A percentile compares a stretch with the other conserved stretches of the same genome.
These are phyloP conservation scores for Vespertilio murinus DNA, from an alignment of 2,797 vertebrate species.

Conservation along the genomic window DNA sequence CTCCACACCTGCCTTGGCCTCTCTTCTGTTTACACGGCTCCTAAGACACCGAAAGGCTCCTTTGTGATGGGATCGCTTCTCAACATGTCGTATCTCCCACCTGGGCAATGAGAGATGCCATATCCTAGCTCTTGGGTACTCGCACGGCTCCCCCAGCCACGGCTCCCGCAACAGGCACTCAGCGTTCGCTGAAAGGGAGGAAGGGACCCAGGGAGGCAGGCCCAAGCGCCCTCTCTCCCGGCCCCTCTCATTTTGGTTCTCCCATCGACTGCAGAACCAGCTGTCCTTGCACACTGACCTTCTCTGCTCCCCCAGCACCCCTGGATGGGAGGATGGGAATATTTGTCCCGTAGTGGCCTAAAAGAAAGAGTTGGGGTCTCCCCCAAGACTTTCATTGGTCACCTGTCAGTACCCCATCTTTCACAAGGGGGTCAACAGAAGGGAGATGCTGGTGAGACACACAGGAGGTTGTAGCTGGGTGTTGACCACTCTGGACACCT, in stretches of 20 bases:
- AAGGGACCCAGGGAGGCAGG: background rate
- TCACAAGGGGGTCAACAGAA: background rate
- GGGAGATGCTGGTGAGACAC: background rate
- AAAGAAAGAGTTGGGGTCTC: background rate
- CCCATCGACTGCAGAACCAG: background rate
- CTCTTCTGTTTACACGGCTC: background rate
- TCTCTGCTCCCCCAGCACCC: background rate
- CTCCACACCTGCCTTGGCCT: background rate
- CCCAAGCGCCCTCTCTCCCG: fast-evolving
- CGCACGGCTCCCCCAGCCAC: background rate
- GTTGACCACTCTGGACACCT: background rate
- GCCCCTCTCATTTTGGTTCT: background rate
- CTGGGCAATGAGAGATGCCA: background rate
- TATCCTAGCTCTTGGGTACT: background rate
- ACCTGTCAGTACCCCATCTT: background rate
- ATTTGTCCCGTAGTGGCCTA: background rate
- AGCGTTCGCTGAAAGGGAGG: background rate
- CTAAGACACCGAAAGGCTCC: background rate
- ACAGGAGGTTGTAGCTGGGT: background rate
- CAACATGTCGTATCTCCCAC: background rate
- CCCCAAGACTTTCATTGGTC: background rate
- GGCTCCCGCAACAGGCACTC: background rate
- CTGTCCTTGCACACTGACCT: background rate
- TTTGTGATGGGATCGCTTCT: background rate
- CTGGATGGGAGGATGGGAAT: background rate